Percentiles rank a stretch among this genome's conserved stretches.
Conservation (phyloP, 2,113 vertebrate genomes). For the Sorex araneus region DNA sequence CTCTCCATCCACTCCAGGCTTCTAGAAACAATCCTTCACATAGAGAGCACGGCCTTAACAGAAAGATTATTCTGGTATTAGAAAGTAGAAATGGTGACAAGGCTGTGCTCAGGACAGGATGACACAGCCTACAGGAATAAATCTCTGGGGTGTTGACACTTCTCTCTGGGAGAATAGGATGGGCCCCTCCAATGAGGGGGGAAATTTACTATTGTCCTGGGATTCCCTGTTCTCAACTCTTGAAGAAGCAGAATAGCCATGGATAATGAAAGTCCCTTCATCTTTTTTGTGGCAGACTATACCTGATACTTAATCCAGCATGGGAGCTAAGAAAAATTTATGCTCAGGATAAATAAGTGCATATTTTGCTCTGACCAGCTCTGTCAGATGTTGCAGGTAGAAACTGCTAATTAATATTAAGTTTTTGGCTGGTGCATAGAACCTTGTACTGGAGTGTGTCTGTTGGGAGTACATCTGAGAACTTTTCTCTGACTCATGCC, state of each 20-base stretch:
- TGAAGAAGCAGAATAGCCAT: neutral
- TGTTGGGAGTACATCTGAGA: neutral
- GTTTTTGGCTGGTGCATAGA: neutral
- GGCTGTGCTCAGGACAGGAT: neutral
- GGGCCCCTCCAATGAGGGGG: neutral
- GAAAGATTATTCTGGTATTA: neutral
- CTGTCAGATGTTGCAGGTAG: neutral
- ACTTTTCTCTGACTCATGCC: neutral
- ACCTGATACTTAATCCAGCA: neutral
- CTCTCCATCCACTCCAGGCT: neutral
- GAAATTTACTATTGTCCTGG: neutral
- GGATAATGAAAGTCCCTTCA: neutral
- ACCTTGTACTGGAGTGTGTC: too few species aligned
- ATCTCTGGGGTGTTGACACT: neutral
- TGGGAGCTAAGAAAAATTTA: neutral
- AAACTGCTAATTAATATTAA: neutral
- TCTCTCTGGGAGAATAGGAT: neutral
- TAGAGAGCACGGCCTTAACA: neutral
- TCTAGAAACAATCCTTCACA: constrained; percentile 2
- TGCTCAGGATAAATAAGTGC: neutral
- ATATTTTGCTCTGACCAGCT: neutral
- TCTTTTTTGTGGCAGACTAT: neutral
- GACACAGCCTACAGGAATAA: neutral
- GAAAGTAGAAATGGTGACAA: neutral
- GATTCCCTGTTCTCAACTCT: neutral